phyloP scores from a whole-genome alignment of 2,888 invertebrate genomes.

The Drepana falcataria region DNA sequence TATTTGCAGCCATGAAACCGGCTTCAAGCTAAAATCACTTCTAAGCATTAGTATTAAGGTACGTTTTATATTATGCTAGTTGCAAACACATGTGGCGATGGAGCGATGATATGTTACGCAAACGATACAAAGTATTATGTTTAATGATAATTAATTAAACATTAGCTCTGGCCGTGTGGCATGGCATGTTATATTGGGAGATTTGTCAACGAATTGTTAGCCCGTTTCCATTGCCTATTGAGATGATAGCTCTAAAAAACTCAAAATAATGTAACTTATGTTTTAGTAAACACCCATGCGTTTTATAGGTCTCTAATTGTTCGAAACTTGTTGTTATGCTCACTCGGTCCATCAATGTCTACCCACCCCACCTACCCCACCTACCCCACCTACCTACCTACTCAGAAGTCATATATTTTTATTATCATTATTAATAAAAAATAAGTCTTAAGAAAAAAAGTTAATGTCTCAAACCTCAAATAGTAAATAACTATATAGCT shows the following conservation, averaged over 20 bases:
- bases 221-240: constrained; percentile 34
- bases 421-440: too few species aligned
- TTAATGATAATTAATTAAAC: constrained; percentile 59
- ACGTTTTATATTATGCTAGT: constrained; percentile 4
- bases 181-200: constrained; percentile 52
- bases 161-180: constrained; percentile 59
- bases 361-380: too few species aligned
- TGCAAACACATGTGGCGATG: constrained; percentile 9
- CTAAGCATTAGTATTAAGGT: neutral
- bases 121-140: constrained; percentile 51
- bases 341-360: too few species aligned
- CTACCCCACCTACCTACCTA: too few species aligned
- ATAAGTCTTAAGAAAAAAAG: too few species aligned
- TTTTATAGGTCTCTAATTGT: too few species aligned
- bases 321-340: too few species aligned
- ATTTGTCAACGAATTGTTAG: constrained; percentile 60
- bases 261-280: neutral
- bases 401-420: too few species aligned
- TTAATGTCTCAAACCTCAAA: too few species aligned
- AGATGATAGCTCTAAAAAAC: neutral
- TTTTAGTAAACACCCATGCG: too few species aligned
- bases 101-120: constrained; percentile 30
- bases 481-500: too few species aligned
- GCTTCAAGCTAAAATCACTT: neutral
- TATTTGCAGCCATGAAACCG: neutral